These are phyloP conservation scores for Theretra japonica DNA, from an alignment of 2,888 invertebrate genomes.

Conservation along the genomic window DNA sequence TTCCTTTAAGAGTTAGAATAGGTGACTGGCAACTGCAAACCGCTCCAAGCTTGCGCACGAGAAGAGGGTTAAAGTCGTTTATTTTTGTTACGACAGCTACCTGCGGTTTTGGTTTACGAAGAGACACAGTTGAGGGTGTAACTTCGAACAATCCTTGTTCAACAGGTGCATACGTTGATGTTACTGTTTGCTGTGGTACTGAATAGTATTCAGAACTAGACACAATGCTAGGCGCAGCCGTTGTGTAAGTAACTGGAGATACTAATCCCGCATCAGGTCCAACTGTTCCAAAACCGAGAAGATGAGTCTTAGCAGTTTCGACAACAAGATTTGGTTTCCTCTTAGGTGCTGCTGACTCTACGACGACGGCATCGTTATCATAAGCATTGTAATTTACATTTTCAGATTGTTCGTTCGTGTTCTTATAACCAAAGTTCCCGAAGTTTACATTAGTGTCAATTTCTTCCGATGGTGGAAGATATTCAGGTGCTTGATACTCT, in stretches of 20 bases:
- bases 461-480: conserved; percentile 67
- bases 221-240: conserved; percentile 60
- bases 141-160: conserved; percentile 74
- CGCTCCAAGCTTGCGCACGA: conserved; percentile 89
- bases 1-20: conserved; percentile 79
- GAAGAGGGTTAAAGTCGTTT: conserved; percentile 89
- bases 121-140: conserved; percentile 59
- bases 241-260: conserved; percentile 67
- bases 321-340: conserved; percentile 73
- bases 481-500: conserved; percentile 64
- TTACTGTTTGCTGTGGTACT: conserved; percentile 51
- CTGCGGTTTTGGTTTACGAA: conserved; percentile 74
- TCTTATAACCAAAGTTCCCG: conserved; percentile 58
- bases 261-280: conserved; percentile 70
- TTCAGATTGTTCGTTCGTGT: conserved; percentile 46
- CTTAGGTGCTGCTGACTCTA: conserved; percentile 53
- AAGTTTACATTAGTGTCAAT: conserved; percentile 51
- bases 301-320: conserved; percentile 70
- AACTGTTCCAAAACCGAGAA: conserved; percentile 67
- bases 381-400: conserved; percentile 59
- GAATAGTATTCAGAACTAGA: conserved; percentile 60
- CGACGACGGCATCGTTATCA: conserved; percentile 52
- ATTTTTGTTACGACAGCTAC: conserved; percentile 87
- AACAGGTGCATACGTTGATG: conserved; percentile 66
- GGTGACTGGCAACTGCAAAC: conserved; percentile 89